Evolutionary conservation across 2,888 invertebrate genomes (phyloP).

Genomic region (Sinelater perroti): DNA sequence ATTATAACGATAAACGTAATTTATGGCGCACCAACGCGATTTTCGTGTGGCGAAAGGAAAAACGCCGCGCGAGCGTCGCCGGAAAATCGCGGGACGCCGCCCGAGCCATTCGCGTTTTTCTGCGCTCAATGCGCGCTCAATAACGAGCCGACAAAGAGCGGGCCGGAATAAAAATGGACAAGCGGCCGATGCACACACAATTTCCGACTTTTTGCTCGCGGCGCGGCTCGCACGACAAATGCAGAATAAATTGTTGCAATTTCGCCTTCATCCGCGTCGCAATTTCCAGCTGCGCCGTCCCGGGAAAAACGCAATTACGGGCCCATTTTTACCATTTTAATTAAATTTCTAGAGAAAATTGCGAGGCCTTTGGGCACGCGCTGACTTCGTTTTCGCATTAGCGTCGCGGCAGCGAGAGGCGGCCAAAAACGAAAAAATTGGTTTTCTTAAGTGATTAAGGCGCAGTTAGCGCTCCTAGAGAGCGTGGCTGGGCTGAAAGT

Average conservation of each 20-base stretch:
- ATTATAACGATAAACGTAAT: slow-evolving; percentile 29
- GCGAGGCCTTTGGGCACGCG: background rate
- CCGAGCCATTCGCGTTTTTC: background rate
- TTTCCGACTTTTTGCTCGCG: slow-evolving; percentile 1
- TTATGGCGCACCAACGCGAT: slow-evolving; percentile 20
- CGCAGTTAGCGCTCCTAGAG: background rate
- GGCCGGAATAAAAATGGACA: background rate
- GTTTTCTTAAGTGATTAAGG: background rate
- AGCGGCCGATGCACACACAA: slow-evolving; percentile 3
- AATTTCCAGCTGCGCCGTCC: background rate
- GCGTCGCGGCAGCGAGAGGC: background rate
- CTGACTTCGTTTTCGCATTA: background rate
- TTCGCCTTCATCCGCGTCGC: background rate
- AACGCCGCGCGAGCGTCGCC: too few species aligned
- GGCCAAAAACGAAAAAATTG: background rate
- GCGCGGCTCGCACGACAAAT: slow-evolving; percentile 4
- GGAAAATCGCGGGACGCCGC: too few species aligned
- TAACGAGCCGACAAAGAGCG: slow-evolving; percentile 9
- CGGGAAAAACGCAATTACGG: background rate
- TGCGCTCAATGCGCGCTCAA: slow-evolving; percentile 3
- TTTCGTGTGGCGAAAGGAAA: slow-evolving; percentile 25
- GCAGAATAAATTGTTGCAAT: slow-evolving; percentile 19
- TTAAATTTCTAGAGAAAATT: background rate
- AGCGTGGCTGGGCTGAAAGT: background rate
- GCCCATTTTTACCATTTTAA: slow-evolving; percentile 8